These are phyloP conservation scores for Caenorhabditis macrosperma DNA, from an alignment of 2,888 invertebrate genomes.

Conservation along the genomic window DNA sequence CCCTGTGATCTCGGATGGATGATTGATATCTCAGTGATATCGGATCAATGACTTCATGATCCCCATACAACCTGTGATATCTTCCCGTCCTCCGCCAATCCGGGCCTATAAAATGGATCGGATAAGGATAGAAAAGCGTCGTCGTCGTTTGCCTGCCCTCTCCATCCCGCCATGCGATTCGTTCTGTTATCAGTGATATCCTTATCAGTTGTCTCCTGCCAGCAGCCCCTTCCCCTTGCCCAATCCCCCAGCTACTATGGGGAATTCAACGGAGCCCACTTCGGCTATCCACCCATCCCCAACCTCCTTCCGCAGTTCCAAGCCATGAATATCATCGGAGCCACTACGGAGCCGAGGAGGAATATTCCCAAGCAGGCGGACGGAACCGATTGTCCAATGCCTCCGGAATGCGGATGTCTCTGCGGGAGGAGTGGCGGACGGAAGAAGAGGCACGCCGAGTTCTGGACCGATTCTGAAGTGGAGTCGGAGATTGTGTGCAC, in stretches of 20 bases:
- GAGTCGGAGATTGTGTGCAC: slow-evolving; percentile 39
- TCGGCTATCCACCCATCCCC: slow-evolving; percentile 39
- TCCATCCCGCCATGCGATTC: neutral
- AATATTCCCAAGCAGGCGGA: slow-evolving; percentile 46
- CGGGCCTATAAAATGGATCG: slow-evolving; percentile 43
- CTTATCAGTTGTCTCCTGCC: slow-evolving; percentile 5
- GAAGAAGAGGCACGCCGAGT: slow-evolving; percentile 35
- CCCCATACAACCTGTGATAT: slow-evolving; percentile 6
- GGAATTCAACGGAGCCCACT: slow-evolving; percentile 29
- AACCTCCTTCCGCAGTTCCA: slow-evolving; percentile 34
- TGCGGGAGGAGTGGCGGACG: slow-evolving; percentile 43
- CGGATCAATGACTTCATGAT: slow-evolving; percentile 1
- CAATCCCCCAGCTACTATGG: slow-evolving; percentile 34
- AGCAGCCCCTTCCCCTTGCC: slow-evolving; percentile 26
- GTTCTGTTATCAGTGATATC: neutral
- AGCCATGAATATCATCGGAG: slow-evolving; percentile 35
- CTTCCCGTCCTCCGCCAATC: slow-evolving; percentile 11
- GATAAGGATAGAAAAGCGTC: slow-evolving; percentile 27
- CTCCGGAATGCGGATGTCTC: slow-evolving; percentile 50
- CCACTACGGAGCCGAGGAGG: slow-evolving; percentile 36
- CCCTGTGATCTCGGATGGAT: too few relatives aligned
- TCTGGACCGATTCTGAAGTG: slow-evolving; percentile 12
- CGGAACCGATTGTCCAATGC: slow-evolving; percentile 51
- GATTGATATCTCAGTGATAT: slow-evolving; percentile 34
- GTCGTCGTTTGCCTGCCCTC: slow-evolving; percentile 4